A percentile compares a stretch with the other conserved stretches of the same genome.
Conservation (phyloP, 2,888 invertebrate genomes). For the Clusia tigrina region DNA sequence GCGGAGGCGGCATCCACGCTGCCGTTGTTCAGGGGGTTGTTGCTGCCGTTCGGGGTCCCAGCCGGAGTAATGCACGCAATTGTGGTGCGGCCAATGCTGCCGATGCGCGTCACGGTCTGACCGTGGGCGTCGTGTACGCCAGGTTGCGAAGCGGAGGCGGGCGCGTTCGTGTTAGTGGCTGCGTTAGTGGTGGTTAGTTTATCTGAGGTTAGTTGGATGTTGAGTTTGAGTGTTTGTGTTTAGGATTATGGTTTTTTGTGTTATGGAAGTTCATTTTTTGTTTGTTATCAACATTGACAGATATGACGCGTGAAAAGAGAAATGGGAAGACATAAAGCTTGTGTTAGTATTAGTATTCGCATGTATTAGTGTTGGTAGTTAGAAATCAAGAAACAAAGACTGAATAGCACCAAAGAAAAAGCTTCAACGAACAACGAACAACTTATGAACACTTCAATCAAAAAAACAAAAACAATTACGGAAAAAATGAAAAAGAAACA, state of each 20-base stretch:
- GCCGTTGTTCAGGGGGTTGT: slow-evolving; percentile 43
- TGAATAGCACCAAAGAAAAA: slow-evolving; percentile 23
- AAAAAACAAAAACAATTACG: neutral
- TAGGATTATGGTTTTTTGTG: slow-evolving; percentile 20
- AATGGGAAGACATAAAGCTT: slow-evolving; percentile 31
- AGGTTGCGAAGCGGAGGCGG: slow-evolving; percentile 21
- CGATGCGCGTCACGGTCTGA: slow-evolving; percentile 56
- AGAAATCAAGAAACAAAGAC: slow-evolving; percentile 18
- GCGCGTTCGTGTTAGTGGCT: slow-evolving; percentile 16
- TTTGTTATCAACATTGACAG: slow-evolving; percentile 23
- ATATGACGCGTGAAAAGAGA: slow-evolving; percentile 46
- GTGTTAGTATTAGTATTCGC: slow-evolving; percentile 34
- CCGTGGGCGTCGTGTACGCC: slow-evolving; percentile 19
- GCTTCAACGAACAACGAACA: slow-evolving; percentile 19
- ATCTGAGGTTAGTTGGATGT: slow-evolving; percentile 16
- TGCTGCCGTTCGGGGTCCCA: slow-evolving; percentile 34
- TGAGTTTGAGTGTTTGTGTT: slow-evolving; percentile 32
- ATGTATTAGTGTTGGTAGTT: neutral
- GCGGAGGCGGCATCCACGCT: slow-evolving; percentile 52
- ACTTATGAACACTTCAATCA: no score
- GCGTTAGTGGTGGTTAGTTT: slow-evolving; percentile 30
- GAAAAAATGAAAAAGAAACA: slow-evolving; percentile 27
- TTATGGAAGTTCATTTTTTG: slow-evolving; percentile 23
- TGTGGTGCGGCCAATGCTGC: slow-evolving; percentile 59
- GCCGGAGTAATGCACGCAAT: slow-evolving; percentile 58